Percentiles rank a stretch among this genome's conserved stretches.
These are phyloP conservation scores for Iguana delicatissima DNA, from an alignment of 2,797 vertebrate genomes.

Conservation along the genomic window DNA sequence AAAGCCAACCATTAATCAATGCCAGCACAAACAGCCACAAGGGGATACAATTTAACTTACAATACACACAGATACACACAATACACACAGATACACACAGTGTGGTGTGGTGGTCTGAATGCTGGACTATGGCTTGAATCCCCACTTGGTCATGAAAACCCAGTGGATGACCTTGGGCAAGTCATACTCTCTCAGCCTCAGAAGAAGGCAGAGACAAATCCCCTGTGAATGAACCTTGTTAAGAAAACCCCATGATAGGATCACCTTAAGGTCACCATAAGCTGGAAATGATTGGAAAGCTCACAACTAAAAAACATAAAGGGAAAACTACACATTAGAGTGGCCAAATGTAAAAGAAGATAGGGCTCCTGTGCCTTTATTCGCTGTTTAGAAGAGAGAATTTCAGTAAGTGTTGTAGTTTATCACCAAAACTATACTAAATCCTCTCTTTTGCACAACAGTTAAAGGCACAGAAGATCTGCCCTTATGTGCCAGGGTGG, in stretches of 20 bases:
- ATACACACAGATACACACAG: background rate
- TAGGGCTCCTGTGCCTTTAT: background rate
- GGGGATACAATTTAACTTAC: slow-evolving; percentile 56
- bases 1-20: slow-evolving; percentile 20
- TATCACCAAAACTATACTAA: background rate
- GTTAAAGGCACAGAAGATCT: background rate
- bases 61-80: slow-evolving; percentile 11
- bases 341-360: background rate
- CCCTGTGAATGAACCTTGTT: too few species aligned
- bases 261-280: too few species aligned
- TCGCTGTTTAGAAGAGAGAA: too few species aligned
- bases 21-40: slow-evolving; percentile 29
- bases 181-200: too few species aligned
- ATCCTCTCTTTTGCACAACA: background rate
- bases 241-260: too few species aligned
- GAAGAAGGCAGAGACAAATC: too few species aligned
- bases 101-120: background rate
- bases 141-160: too few species aligned
- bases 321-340: background rate
- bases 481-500: too few species aligned
- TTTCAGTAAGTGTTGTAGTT: background rate
- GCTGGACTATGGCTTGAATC: too few species aligned
- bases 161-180: too few species aligned
- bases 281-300: too few species aligned
- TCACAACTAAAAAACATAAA: slow-evolving; percentile 9